Evolutionary conservation across 2,797 vertebrate species (phyloP), one percentile per base, ranked within the genome.

Genomic region (Sebastes vulpes): DNA sequence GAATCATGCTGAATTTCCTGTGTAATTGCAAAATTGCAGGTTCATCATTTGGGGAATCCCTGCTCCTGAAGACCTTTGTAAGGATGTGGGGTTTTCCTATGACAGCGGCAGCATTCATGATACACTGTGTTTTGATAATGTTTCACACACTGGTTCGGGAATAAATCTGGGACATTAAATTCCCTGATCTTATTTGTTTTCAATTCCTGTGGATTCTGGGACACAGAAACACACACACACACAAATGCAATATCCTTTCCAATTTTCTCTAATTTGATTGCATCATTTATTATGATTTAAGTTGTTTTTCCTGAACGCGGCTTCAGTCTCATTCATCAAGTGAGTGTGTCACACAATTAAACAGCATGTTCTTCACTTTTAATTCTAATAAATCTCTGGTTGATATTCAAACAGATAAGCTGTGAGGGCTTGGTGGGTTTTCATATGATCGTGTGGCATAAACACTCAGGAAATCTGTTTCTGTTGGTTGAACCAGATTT

Each of bases 271-370:
- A 11, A 11, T 84, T 79, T 56, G 72, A 75, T 64, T 53, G 21
- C 71, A 26, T 61, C 48, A 83, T 85, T 77, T 81, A 76, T 79
- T 71, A 57, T 89, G 52, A 59, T 82, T 79, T 72, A 25, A 68
- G 29, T 56, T 54, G 35, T 4, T 66, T 82, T 72, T 79, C 65
- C 50, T 10, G 18, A 6, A 53, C 21, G 12, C 6, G 12, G 6
- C 46, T 48, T 58, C 3, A 20, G 42, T 42, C 28, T 67, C 66
- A 70, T 65, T 75, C 4, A 68, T 79, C 65, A 82, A 53, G 58
- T 16, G 9, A 20, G 66, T 52, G 65, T 52, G 61, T 81, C 57
- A 23, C 7, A 28, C 58, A 25, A 23, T 59, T 14, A 38, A 86
- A 75, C 28, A 58, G 56, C 12, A 66, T 53, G 54, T 42, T 64